Conservation (phyloP, 2,888 invertebrate genomes). For the Eulithis testata region DNA sequence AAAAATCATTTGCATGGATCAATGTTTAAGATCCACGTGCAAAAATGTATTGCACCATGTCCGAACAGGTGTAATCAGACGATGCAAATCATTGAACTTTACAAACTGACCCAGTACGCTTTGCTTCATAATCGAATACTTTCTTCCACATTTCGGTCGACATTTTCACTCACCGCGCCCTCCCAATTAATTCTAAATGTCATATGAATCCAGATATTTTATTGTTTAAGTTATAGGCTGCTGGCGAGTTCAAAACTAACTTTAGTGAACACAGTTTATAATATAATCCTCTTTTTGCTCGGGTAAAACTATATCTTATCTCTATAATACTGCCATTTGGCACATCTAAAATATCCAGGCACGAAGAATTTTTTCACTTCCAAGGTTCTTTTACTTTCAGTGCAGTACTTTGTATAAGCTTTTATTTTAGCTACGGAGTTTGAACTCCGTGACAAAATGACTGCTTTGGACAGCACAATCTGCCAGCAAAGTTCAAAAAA, state of each 20-base stretch:
- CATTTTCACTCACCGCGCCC: constrained; percentile 71
- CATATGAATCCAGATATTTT: constrained; percentile 63
- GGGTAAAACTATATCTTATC: no score
- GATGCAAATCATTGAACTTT: constrained; percentile 40
- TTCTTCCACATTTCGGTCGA: constrained; percentile 64
- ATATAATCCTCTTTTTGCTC: no score
- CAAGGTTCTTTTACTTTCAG: no score
- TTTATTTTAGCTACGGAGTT: no score
- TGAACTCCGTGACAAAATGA: no score
- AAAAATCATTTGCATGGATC: background rate
- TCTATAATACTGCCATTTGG: no score
- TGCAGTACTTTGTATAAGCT: no score
- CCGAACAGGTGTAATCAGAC: constrained; percentile 28
- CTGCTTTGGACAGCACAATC: no score
- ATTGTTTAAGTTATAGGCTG: constrained; percentile 40
- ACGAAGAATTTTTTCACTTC: no score
- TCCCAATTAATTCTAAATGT: constrained; percentile 78
- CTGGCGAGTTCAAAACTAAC: constrained; percentile 41
- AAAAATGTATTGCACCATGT: background rate
- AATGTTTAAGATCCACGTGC: background rate
- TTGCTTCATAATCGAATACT: constrained; percentile 54
- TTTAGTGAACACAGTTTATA: background rate
- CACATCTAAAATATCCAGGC: no score
- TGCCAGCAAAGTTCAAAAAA: no score
- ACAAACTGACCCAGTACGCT: constrained; percentile 35